Evolutionary conservation across 2,888 invertebrate genomes (phyloP), one percentile per base, ranked within the genome.

Genomic region (Amphiduros pacificus): DNA sequence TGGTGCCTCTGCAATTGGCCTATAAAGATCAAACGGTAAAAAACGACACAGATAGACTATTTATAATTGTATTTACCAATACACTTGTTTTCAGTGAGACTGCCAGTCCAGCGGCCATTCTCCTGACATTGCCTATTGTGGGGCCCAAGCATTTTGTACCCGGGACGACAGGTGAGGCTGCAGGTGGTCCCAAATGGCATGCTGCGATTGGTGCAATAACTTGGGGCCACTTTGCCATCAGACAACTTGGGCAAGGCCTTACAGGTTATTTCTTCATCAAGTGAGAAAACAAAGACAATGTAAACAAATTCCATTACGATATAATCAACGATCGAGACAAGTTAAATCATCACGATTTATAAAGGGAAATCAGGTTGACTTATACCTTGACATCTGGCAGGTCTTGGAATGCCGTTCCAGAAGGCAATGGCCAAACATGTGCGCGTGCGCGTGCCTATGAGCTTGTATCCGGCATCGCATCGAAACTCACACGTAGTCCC

Each of bases 401-500:
- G 36, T 36, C 9, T 36, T 36, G 36, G 11, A 36, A 36, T 36
- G 36, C 90, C 90, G 72, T 89, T 88, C 90, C 90, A 90, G 74
- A 87, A 85, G 0, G 88, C 87, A 50, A 89, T 82, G 0, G 89
- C 88, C 50, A 90, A 81, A 72, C 90, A 90, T 29, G 86, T 87
- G 41, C 89, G 80, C 65, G 85, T 85, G 65, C 84, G 83, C 20
- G 89, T 88, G 0, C 89, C 89, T 24, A 88, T 86, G 52, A 89
- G 79, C 68, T 86, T 85, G 75, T 85, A 87, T 0, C 89, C 89
- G n/a, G 83, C 81, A 61, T 86, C 85, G 73, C 90, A 90, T 17
- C 84, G 83, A 73, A 89, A 89, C 36, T 84, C 84, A 71, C 90
- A 90, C 51, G 86, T 86, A 0, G 89, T 88, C 70, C 89, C 88